Conservation (phyloP, 2,113 vertebrate genomes). For the Motacilla alba region DNA sequence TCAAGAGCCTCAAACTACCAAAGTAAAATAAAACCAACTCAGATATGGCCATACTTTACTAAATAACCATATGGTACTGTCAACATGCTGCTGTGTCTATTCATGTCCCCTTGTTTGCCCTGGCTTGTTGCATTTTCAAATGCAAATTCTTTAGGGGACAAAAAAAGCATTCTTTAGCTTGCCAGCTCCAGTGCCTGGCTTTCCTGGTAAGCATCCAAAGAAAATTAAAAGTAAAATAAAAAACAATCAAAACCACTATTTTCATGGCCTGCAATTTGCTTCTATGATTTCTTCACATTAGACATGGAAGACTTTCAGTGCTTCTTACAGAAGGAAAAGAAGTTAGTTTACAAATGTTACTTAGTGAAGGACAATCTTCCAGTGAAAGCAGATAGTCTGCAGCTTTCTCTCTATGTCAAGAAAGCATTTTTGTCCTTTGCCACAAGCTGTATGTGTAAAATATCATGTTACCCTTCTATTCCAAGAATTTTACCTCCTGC, state of each 20-base stretch:
- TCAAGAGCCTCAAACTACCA: not conserved
- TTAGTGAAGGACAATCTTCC: not conserved
- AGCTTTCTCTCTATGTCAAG: not conserved
- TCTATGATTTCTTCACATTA: not conserved
- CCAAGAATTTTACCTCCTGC: not conserved
- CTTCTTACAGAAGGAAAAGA: not conserved
- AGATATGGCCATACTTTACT: not conserved
- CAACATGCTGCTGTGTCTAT: not conserved
- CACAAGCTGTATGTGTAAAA: not conserved
- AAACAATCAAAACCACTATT: not conserved
- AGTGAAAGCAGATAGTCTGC: not conserved
- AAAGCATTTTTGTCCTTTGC: not conserved
- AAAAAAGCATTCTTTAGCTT: not conserved
- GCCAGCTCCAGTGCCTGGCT: not conserved
- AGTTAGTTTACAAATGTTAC: not conserved
- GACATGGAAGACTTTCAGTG: rapidly evolving
- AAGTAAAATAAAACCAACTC: not conserved
- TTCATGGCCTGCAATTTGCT: not conserved
- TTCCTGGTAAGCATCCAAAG: not conserved
- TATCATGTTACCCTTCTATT: not conserved
- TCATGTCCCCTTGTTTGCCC: not conserved
- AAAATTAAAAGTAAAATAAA: not conserved
- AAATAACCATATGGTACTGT: not conserved
- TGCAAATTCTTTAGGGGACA: not conserved
- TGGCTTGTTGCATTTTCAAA: not conserved